Percentiles rank a stretch among this genome's conserved stretches.
Evolutionary conservation across 2,113 vertebrate species (phyloP).

Genomic region (Pollachius pollachius): DNA sequence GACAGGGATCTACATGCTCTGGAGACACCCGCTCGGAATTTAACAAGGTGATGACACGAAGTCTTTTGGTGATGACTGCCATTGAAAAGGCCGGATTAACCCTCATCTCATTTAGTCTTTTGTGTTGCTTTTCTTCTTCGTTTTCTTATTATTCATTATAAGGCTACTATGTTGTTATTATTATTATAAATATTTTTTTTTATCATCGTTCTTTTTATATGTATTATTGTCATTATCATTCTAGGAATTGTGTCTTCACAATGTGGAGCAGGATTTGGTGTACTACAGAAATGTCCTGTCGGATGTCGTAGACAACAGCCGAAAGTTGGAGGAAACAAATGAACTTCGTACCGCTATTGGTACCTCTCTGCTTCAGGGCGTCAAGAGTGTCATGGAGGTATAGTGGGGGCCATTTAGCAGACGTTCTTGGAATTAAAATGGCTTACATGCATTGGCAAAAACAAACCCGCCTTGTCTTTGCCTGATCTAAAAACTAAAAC

Average conservation of each 20-base stretch:
- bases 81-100: background rate
- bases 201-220: too few species aligned
- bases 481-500: too few species aligned
- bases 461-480: too few species aligned
- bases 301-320: slow-evolving; percentile 17
- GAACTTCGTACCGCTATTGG: background rate
- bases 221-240: background rate
- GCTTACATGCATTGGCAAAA: too few species aligned
- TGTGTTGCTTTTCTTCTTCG: background rate
- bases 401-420: too few species aligned
- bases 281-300: slow-evolving; percentile 52
- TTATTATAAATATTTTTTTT: too few species aligned
- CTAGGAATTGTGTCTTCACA: slow-evolving; percentile 60
- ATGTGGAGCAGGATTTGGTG: slow-evolving; percentile 58
- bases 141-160: too few species aligned
- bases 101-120: background rate
- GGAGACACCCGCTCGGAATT: slow-evolving; percentile 39
- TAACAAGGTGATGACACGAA: slow-evolving; percentile 60
- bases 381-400: slow-evolving; percentile 65
- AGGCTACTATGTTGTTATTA: too few species aligned
- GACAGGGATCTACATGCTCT: slow-evolving; percentile 69
- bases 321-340: too few species aligned
- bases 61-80: background rate
- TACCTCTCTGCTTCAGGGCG: slow-evolving; percentile 32
- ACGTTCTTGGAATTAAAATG: too few species aligned